phyloP scores from a whole-genome alignment of 2,888 invertebrate species.

The Leptinotarsa haldemani region DNA sequence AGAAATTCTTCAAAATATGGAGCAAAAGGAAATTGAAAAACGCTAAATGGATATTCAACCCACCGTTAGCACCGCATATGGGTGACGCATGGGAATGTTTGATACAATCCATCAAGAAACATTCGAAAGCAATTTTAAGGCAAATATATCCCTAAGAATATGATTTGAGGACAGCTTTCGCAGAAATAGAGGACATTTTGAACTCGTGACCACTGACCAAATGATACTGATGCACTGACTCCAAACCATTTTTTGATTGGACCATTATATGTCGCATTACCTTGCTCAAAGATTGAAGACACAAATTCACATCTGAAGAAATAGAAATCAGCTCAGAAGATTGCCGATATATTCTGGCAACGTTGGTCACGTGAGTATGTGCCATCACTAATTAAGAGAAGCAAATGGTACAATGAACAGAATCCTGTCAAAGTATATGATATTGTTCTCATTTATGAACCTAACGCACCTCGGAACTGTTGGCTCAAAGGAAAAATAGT shows the following conservation, averaged over 20 bases:
- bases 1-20: background rate
- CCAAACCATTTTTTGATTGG: conserved; percentile 1
- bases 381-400: background rate
- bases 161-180: background rate
- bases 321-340: conserved; percentile 5
- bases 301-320: background rate
- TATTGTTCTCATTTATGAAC: conserved; percentile 1
- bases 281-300: background rate
- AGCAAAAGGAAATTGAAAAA: background rate
- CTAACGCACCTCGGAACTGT: background rate
- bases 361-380: conserved; percentile 8
- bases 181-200: background rate
- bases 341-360: background rate
- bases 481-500: conserved; percentile 11
- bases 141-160: background rate
- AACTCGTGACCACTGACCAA: background rate
- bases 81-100: background rate
- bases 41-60: background rate
- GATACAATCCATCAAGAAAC: conserved; percentile 5
- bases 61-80: background rate
- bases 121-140: background rate
- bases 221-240: background rate
- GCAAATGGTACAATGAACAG: background rate
- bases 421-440: background rate
- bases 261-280: background rate